Percentiles rank a stretch among this genome's conserved stretches.
Conservation (phyloP, 2,797 vertebrate genomes). For the Chromobotia macracanthus region DNA sequence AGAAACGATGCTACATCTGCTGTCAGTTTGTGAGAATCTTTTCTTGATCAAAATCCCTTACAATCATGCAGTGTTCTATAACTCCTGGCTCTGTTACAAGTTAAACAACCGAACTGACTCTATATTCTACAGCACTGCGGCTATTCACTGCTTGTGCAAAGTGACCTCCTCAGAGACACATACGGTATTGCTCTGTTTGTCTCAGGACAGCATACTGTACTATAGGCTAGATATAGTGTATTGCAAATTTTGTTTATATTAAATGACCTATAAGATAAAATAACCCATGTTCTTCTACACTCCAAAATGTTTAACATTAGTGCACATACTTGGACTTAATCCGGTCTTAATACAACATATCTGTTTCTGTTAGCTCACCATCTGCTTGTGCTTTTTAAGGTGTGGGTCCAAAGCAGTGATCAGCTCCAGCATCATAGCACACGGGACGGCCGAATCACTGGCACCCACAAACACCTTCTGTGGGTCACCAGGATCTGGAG, state of each 20-base stretch:
- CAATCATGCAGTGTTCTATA: constrained; percentile 7
- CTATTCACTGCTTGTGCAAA: constrained; percentile 27
- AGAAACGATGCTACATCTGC: not conserved
- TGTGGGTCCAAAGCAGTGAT: constrained; percentile 80
- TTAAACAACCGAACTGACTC: constrained; percentile 15
- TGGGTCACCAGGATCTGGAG: constrained; percentile 62
- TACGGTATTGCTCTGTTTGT: not conserved
- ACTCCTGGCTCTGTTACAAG: constrained; percentile 1
- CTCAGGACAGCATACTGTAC: not conserved
- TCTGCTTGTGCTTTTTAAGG: constrained; percentile 76
- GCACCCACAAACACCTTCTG: constrained; percentile 84
- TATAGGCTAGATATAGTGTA: too few relatives aligned
- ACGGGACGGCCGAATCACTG: constrained; percentile 90
- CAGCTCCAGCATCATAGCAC: constrained; percentile 89
- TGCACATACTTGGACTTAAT: not conserved
- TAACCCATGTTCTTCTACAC: not conserved
- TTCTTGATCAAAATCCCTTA: constrained; percentile 9
- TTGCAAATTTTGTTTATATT: not conserved
- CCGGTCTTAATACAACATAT: not conserved
- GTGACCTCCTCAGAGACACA: constrained; percentile 34
- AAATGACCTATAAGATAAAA: not conserved
- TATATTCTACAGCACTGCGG: constrained; percentile 27
- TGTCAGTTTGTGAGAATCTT: not conserved
- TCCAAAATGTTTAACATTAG: not conserved
- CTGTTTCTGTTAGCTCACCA: constrained; percentile 68